These are phyloP conservation scores for Linyphia triangularis DNA, from an alignment of 2,888 invertebrate species.

Conservation along the genomic window DNA sequence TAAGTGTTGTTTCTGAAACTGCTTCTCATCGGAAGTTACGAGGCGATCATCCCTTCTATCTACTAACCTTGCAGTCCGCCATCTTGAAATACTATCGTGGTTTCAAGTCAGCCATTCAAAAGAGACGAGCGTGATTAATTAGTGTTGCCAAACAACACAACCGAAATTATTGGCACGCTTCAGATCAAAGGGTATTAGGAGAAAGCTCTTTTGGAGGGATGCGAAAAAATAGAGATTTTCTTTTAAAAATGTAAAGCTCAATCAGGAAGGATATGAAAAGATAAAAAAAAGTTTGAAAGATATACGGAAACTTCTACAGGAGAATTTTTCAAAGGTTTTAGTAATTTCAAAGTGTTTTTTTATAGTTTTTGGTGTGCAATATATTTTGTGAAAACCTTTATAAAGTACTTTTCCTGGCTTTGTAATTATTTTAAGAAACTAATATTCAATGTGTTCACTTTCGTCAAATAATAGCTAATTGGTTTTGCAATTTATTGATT, in stretches of 20 bases:
- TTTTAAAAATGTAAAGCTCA: slow-evolving; percentile 6
- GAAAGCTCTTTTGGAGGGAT: neutral
- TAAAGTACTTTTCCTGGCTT: too few species aligned
- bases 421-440: too few species aligned
- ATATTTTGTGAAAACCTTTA: too few species aligned
- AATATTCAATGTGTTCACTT: too few species aligned
- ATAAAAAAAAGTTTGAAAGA: neutral
- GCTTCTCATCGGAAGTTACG: neutral
- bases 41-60: neutral
- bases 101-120: slow-evolving; percentile 23
- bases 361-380: too few species aligned
- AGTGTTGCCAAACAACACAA: slow-evolving; percentile 45
- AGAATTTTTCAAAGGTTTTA: too few species aligned
- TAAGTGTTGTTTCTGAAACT: too few species aligned
- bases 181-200: slow-evolving; percentile 27
- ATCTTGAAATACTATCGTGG: slow-evolving; percentile 44
- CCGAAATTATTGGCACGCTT: slow-evolving; percentile 21
- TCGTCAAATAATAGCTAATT: too few species aligned
- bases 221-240: neutral
- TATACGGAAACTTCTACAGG: neutral
- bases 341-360: too few species aligned
- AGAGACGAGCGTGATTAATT: slow-evolving; percentile 56
- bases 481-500: too few species aligned
- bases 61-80: too few species aligned
- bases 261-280: neutral